Base-by-base conservation (phyloP, 2,113 vertebrate species). In the Ciconia boyciana region DNA sequence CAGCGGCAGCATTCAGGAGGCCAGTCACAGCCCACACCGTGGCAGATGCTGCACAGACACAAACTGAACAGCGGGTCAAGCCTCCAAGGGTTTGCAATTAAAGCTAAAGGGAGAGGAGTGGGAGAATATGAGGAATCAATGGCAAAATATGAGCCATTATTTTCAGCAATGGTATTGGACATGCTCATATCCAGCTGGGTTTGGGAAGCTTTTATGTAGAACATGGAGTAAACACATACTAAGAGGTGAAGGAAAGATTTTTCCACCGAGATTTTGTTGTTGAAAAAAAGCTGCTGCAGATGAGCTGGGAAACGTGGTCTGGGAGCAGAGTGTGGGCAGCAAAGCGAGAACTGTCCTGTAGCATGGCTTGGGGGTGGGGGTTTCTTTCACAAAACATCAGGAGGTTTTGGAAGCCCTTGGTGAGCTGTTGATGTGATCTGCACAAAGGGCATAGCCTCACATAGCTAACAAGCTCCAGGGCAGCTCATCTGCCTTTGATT, bases 401-500 rank as follows among this genome's bases (percentile, higher is more conserved):
- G 62, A 90, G 72, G 60, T 29, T 90, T 66, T 3, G 7, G 84
- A 68, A 87, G 87, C 21, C 69, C 66, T 79, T 0, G 3, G 16
- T 44, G 69, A 93, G 86, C 54, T 90, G 52, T 25, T 69, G 79
- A 54, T 90, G 76, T 55, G 80, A 71, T 81, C 43, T 82, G 61
- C 57, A 39, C 81, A 52, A 51, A 91, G 89, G 88, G 48, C 87
- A 71, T 0, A 75, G 72, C 65, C 81, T 84, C 81, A 9, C 39
- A 9, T 48, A 60, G 54, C 57, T 96, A 87, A 91, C 19, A 17
- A 94, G 96, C 94, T 89, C 69, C 81, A 64, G 91, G 94, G 81
- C 77, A 94, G 87, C 83, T 94, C 44, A 7, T 64, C 69, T 93
- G 87, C 87, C 72, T 96, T 79, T 93, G 55, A 75, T 91, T 85